Evolutionary conservation across 2,888 invertebrate species (phyloP).

Genomic region (Trilocha varians): DNA sequence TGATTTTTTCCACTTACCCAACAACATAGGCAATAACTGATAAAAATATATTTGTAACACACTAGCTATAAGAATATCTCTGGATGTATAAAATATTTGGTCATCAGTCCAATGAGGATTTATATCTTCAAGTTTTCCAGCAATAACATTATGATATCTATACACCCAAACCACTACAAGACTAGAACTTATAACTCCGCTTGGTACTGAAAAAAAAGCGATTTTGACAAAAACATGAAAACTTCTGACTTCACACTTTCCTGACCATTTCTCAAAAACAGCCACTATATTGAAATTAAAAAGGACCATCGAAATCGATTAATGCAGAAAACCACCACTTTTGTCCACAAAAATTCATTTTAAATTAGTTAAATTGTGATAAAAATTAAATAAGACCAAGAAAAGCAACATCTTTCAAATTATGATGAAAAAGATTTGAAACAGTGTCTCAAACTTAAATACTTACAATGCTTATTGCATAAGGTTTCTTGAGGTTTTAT

Average conservation of each 20-base stretch:
- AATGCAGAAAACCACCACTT: no score
- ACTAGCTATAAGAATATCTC: conserved; percentile 14
- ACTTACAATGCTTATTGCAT: conserved; percentile 6
- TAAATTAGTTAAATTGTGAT: no score
- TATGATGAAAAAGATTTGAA: no score
- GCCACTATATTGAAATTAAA: no score
- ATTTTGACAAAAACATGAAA: no score
- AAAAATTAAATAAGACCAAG: no score
- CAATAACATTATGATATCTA: conserved; percentile 13
- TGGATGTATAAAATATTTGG: conserved; percentile 9
- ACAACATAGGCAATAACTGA: conserved; percentile 9
- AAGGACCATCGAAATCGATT: no score
- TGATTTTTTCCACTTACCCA: conserved; percentile 7
- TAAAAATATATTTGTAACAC: conserved; percentile 7
- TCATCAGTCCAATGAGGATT: conserved; percentile 17
- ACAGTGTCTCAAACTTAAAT: background rate
- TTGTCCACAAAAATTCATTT: no score
- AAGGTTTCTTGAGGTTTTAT: conserved; percentile 9
- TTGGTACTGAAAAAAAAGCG: conserved; percentile 6
- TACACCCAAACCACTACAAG: conserved; percentile 4
- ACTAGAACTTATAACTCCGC: conserved; percentile 3
- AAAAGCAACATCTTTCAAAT: no score
- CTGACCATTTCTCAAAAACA: no score
- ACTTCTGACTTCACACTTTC: no score
- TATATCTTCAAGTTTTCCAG: conserved; percentile 4